Percentiles rank a stretch among this genome's conserved stretches.
Evolutionary conservation across 2,113 vertebrate species (phyloP).

Genomic region (Origma solitaria): DNA sequence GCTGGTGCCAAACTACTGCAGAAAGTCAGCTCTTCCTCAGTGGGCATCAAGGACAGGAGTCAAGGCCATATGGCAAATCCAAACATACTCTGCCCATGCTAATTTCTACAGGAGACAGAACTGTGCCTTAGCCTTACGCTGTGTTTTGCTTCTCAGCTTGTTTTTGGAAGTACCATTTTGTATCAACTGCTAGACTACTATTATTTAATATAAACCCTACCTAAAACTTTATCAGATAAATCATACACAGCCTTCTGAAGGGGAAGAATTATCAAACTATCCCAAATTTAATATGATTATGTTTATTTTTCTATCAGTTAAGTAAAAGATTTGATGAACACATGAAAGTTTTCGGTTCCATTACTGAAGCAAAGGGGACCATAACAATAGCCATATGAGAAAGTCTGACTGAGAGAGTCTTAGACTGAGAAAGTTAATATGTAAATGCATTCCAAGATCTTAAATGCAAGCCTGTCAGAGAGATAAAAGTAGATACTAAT

Average conservation of each 20-base stretch:
- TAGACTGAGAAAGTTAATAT: not conserved
- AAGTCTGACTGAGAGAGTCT: not conserved
- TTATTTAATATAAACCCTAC: not conserved
- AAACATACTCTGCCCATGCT: not conserved
- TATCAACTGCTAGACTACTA: not conserved
- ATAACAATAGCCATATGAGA: not conserved
- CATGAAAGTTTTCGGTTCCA: not conserved
- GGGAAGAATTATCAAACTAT: not conserved
- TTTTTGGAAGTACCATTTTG: not conserved
- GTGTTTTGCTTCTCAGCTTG: not conserved
- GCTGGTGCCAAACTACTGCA: not conserved
- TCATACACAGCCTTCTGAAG: not conserved
- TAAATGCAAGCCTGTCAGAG: not conserved
- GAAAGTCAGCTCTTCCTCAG: not conserved
- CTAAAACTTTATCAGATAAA: not conserved
- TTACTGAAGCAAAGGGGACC: not conserved
- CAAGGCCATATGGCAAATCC: not conserved
- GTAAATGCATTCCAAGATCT: not conserved
- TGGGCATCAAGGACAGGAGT: not conserved
- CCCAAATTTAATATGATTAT: not conserved
- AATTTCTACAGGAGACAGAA: not conserved
- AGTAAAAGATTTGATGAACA: not conserved
- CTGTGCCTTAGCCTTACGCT: not conserved
- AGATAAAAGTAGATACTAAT: conserved; percentile 13
- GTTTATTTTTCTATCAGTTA: not conserved